Evolutionary conservation across 2,113 vertebrate species (phyloP).

Genomic region (Natator depressus): DNA sequence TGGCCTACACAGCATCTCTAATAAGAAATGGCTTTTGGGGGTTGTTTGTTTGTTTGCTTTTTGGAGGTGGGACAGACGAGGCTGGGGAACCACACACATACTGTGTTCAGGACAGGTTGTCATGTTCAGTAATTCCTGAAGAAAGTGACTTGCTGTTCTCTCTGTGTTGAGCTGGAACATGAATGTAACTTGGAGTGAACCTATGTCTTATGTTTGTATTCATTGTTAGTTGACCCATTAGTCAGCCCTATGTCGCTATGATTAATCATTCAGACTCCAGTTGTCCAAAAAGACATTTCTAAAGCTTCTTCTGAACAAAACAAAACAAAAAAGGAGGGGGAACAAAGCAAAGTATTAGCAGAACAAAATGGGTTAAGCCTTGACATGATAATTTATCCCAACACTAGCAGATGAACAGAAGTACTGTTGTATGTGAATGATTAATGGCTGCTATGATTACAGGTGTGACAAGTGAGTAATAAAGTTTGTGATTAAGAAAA

Average conservation of each 20-base stretch:
- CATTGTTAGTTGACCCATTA: slow-evolving; percentile 75
- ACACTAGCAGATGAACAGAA: slow-evolving; percentile 65
- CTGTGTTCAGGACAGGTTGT: slow-evolving; percentile 54
- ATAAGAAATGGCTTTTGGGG: slow-evolving; percentile 65
- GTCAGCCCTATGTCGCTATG: slow-evolving; percentile 69
- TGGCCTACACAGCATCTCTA: slow-evolving; percentile 65
- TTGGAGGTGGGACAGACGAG: neutral
- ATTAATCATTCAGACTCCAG: slow-evolving; percentile 79
- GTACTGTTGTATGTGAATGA: slow-evolving; percentile 71
- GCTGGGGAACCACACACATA: slow-evolving; percentile 7
- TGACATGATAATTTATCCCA: slow-evolving; percentile 78
- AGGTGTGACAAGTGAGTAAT: slow-evolving; percentile 79
- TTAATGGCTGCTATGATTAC: slow-evolving; percentile 72
- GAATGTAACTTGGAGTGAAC: slow-evolving; percentile 74
- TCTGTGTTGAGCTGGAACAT: slow-evolving; percentile 34
- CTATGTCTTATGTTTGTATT: slow-evolving; percentile 73
- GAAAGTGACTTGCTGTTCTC: slow-evolving; percentile 39
- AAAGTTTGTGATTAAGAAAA: slow-evolving; percentile 71
- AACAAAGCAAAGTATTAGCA: slow-evolving; percentile 73
- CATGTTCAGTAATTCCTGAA: slow-evolving; percentile 59
- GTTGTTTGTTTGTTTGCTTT: neutral
- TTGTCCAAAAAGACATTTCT: slow-evolving; percentile 74
- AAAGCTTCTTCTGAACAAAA: slow-evolving; percentile 59
- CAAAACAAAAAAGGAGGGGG: slow-evolving; percentile 25
- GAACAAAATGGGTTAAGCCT: slow-evolving; percentile 78